Conservation (phyloP, 2,797 vertebrate species). For the Malurus leucopterus region DNA sequence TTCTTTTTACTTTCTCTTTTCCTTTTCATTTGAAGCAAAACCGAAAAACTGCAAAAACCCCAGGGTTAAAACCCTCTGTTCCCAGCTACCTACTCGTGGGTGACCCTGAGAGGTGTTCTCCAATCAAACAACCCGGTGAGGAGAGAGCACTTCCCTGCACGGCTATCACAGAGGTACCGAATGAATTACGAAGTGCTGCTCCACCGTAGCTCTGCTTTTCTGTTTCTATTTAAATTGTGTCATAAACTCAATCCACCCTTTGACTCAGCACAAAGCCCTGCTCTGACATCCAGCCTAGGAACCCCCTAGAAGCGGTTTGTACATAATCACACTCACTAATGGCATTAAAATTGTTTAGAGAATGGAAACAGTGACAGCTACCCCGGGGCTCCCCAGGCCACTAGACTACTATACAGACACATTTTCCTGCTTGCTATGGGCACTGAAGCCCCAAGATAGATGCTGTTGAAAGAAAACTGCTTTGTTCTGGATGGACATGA, state of each 20-base stretch:
- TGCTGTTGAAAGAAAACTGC: conserved; percentile 1
- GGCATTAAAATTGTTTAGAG: conserved; percentile 37
- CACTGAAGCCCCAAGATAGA: background rate
- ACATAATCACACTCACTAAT: conserved; percentile 45
- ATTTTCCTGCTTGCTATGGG: conserved; percentile 13
- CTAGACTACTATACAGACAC: background rate
- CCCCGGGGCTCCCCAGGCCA: background rate
- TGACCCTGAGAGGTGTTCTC: background rate
- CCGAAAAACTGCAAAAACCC: background rate
- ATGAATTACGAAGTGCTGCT: background rate
- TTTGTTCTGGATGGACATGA: background rate
- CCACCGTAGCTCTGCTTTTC: background rate
- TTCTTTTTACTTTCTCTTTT: background rate
- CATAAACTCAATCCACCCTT: conserved; percentile 51
- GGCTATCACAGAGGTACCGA: background rate
- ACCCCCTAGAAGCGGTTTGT: conserved; percentile 55
- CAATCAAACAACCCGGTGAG: background rate
- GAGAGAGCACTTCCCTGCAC: background rate
- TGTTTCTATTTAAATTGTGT: conserved; percentile 33
- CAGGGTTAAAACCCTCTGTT: background rate
- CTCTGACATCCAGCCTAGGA: conserved; percentile 46
- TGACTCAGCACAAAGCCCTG: conserved; percentile 51
- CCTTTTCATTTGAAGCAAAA: background rate
- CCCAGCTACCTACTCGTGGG: background rate
- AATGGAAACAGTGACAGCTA: conserved; percentile 22